phyloP scores from a whole-genome alignment of 2,113 vertebrate genomes.

The Dicrurus megarhynchus region DNA sequence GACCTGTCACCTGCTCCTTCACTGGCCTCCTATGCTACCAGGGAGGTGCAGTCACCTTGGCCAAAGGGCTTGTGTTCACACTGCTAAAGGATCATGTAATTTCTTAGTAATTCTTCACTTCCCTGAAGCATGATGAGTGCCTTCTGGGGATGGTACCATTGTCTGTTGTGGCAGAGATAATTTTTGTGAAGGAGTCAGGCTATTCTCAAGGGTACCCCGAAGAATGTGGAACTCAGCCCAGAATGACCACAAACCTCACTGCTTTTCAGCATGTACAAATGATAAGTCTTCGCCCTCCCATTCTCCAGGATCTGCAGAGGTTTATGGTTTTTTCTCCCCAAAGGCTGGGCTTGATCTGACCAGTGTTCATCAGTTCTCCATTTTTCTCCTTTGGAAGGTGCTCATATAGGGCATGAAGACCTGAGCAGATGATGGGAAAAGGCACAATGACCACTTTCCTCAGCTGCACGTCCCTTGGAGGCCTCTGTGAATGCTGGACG shows the following conservation, averaged over 20 bases:
- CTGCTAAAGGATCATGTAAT: not conserved
- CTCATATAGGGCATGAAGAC: not conserved
- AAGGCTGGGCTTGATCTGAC: not conserved
- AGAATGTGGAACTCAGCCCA: not conserved
- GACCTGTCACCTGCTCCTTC: not conserved
- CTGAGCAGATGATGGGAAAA: not conserved
- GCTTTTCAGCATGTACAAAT: not conserved
- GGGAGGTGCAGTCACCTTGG: not conserved
- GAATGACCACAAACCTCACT: not conserved
- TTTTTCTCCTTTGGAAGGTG: not conserved
- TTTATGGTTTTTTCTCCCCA: not conserved
- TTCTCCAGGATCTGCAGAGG: not conserved
- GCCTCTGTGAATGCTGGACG: not conserved
- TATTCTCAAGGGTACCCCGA: not conserved
- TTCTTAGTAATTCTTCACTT: not conserved
- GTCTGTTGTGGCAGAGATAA: not conserved
- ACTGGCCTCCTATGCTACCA: not conserved
- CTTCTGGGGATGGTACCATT: not conserved
- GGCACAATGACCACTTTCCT: not conserved
- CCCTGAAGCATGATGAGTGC: not conserved
- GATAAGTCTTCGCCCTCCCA: not conserved
- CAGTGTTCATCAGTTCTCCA: not conserved
- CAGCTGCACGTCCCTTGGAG: rapidly evolving
- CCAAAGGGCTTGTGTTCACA: not conserved
- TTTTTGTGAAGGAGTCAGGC: not conserved